Conservation (phyloP, 2,888 invertebrate species). For the Amiota minor region DNA sequence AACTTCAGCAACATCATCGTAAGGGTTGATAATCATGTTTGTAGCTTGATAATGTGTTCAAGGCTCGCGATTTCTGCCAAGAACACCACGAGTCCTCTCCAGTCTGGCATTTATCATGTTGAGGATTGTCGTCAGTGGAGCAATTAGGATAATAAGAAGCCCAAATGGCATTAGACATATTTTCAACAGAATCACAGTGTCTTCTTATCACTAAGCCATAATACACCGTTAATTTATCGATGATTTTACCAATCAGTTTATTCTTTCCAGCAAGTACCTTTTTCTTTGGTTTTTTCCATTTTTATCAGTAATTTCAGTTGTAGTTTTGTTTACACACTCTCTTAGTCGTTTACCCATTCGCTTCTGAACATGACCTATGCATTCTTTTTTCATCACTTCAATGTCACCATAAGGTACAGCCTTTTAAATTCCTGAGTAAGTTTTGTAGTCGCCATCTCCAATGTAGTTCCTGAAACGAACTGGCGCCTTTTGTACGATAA, state of each 20-base stretch:
- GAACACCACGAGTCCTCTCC: background rate
- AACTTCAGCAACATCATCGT: too few relatives aligned
- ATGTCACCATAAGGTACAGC: background rate
- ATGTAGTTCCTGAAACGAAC: background rate
- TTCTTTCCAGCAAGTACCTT: too few relatives aligned
- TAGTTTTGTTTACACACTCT: background rate
- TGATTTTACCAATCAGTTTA: too few relatives aligned
- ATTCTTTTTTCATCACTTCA: background rate
- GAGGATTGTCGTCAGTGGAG: background rate
- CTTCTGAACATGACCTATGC: background rate
- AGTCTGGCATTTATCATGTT: background rate
- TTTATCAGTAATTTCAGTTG: too few relatives aligned
- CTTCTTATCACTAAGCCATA: too few relatives aligned
- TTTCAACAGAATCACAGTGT: too few relatives aligned
- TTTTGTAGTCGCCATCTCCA: background rate
- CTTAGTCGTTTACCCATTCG: background rate
- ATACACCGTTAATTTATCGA: too few relatives aligned
- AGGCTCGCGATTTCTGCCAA: background rate
- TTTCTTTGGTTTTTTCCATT: too few relatives aligned
- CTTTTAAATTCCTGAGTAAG: background rate
- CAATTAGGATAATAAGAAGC: background rate
- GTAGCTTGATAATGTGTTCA: too few relatives aligned
- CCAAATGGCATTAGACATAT: too few relatives aligned
- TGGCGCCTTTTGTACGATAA: too few relatives aligned
- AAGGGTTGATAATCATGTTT: too few relatives aligned